Base-by-base conservation (phyloP, 2,797 vertebrate species). In the Sparidentex hasta region DNA sequence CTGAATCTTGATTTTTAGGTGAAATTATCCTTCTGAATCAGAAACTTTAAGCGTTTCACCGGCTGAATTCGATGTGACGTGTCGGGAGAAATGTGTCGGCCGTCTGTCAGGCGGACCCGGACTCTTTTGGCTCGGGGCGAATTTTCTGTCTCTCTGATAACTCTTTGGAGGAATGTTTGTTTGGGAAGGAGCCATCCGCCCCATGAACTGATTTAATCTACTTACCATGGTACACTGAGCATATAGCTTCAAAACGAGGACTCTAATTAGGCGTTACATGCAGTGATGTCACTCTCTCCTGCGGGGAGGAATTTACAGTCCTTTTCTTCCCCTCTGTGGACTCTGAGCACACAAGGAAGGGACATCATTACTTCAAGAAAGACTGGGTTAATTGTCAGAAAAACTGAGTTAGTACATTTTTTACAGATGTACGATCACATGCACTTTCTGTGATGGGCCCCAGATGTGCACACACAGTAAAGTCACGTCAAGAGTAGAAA, bases 191-290 rank as follows among this genome's bases (percentile, higher is more conserved):
- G 86, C 82, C 74, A 44, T 51, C 71, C 58, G 70, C 78, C 74
- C 80, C 71, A 8, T 78, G 76, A 90, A 76, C 83, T 80, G 70
- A 79, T 91, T 80, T 83, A 90, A 90, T 92, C 87, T 87, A 11
- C 59, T 90, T 84, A 85, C 72, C 79, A 81, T 81, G 81, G 87
- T 85, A 85, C 89, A 86, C 83, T 85, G 88, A 90, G 77, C 90
- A 83, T 82, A 81, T 84, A 73, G 77, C 84, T 90, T 74, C 71
- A 91, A 82, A 87, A 82, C 29, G 2, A 88, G 84, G 73, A 76
- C 82, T 81, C 84, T 86, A 78, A 90, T 88, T 85, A 83, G 67
- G 44, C 81, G 54, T 59, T 81, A 82, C 84, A 80, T 4, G 14
- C 78, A 3, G 38, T 89, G 87, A 90, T 86, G 87, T 93, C 92